Evolutionary conservation across 2,888 invertebrate genomes (phyloP), one percentile per base, ranked within the genome.

Genomic region (Drosophila prostipennis): DNA sequence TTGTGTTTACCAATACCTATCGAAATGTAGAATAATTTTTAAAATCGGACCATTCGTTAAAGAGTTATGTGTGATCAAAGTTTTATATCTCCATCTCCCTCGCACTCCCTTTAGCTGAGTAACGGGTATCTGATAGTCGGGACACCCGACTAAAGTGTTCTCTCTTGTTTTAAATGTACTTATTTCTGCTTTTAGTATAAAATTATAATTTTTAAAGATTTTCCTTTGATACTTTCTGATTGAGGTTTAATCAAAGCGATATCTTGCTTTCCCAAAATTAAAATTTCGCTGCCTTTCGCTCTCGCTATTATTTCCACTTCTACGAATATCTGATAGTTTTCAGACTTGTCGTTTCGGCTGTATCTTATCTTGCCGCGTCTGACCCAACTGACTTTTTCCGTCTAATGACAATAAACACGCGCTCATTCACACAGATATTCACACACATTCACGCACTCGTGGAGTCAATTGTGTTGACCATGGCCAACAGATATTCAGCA

Each of bases 381-480:
- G 57, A 57, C 64, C 64, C 49, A 53, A 19, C 45, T 14, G 52
- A 53, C 64, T 45, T 34, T 53, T 53, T 23, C 32, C 53, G 45
- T 34, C 45, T 23, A 52, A 45, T 43, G 52, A 39, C 26, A 45
- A 67, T n/a, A 45, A 42, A 51, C 69, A 69, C 69, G 70, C 70
- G 69, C 70, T 26, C 55, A 23, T 23, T 36, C 36, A 43, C 29
- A 46, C 42, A 26, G 36, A 49, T 13, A n/a, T n/a, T n/a, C n/a
- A 55, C 32, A 26, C 40, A 42, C 16, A 39, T 34, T 16, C 48
- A 29, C 54, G 37, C 46, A 63, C 53, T 70, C 60, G 53, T 54
- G n/a, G 19, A 52, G 71, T 71, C 71, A 71, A 71, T 71, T 71
- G 60, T 57, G 29, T 60, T 73, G 74, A 23, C 70, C 77, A 73